A percentile compares a stretch with the other conserved stretches of the same genome.
Evolutionary conservation across 1,140 invertebrate species (phyloP).

Genomic region (Lordiphosa clarofinis): DNA sequence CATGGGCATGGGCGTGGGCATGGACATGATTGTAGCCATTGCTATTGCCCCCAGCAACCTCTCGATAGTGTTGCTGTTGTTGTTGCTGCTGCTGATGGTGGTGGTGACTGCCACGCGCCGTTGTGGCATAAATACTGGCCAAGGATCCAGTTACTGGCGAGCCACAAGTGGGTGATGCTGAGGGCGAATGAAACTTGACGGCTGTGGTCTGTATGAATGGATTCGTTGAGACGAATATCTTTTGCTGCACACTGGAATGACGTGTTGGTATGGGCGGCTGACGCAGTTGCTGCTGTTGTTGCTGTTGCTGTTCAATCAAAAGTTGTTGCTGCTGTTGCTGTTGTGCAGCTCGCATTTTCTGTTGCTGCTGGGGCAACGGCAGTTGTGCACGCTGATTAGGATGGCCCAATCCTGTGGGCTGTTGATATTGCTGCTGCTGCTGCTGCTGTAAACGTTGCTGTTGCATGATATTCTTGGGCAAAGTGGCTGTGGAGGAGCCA

Average conservation of each 20-base stretch:
- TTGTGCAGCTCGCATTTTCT: constrained; percentile 35
- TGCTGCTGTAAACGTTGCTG: constrained; percentile 62
- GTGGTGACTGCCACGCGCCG: constrained; percentile 43
- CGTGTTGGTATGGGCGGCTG: constrained; percentile 74
- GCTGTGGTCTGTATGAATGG: constrained; percentile 79
- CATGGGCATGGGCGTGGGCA: constrained; percentile 39
- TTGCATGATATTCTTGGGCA: constrained; percentile 68
- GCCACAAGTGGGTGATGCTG: constrained; percentile 71
- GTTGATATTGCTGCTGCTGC: constrained; percentile 67
- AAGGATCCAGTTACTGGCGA: constrained; percentile 51
- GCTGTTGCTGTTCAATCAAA: constrained; percentile 39
- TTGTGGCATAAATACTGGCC: constrained; percentile 67
- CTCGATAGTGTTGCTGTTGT: constrained; percentile 55
- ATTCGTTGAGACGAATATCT: constrained; percentile 79
- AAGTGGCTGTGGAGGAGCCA: constrained; percentile 58
- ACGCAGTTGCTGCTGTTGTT: constrained; percentile 56
- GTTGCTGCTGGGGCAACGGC: constrained; percentile 63
- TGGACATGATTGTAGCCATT: constrained; percentile 60
- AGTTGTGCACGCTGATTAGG: constrained; percentile 65
- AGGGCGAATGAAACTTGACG: constrained; percentile 71
- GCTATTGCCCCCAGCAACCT: constrained; percentile 56
- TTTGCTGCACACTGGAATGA: constrained; percentile 78
- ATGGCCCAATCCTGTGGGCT: constrained; percentile 54
- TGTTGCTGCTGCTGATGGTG: constrained; percentile 37
- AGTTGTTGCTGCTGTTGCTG: constrained; percentile 33